Evolutionary conservation across 2,113 vertebrate genomes (phyloP).

Genomic region (Cynopterus brachyotis): DNA sequence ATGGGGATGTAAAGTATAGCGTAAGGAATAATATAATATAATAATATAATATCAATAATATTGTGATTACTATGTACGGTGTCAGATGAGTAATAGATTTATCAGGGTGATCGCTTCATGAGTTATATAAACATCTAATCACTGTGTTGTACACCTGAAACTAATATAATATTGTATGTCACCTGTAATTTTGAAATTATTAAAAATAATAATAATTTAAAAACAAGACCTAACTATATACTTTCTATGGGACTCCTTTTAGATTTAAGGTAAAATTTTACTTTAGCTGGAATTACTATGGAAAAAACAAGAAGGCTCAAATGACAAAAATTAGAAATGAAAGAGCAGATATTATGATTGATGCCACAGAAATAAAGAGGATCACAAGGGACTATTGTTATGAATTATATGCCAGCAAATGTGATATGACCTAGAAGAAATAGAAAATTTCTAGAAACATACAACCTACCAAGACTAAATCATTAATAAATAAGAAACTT

Average conservation of each 20-base stretch:
- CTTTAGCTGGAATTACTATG: background rate
- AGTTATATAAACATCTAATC: too few relatives aligned
- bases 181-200: too few relatives aligned
- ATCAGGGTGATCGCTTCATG: too few relatives aligned
- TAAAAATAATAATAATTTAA: too few relatives aligned
- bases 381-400: background rate
- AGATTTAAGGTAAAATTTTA: background rate
- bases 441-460: constrained; percentile 1
- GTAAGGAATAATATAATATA: too few relatives aligned
- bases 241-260: background rate
- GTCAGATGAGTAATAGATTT: too few relatives aligned
- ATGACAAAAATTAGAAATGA: constrained; percentile 7
- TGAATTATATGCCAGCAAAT: background rate
- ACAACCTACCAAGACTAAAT: background rate
- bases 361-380: background rate
- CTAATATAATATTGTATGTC: too few relatives aligned
- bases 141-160: too few relatives aligned
- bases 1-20: too few relatives aligned
- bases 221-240: background rate
- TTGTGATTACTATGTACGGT: too few relatives aligned
- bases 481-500: constrained; percentile 21
- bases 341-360: background rate
- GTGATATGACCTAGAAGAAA: constrained; percentile 38
- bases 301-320: background rate
- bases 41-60: too few relatives aligned